A percentile compares a stretch with the other conserved stretches of the same genome.
Evolutionary conservation across 2,113 vertebrate species (phyloP).

Genomic region (Onychorhynchus coronatus): DNA sequence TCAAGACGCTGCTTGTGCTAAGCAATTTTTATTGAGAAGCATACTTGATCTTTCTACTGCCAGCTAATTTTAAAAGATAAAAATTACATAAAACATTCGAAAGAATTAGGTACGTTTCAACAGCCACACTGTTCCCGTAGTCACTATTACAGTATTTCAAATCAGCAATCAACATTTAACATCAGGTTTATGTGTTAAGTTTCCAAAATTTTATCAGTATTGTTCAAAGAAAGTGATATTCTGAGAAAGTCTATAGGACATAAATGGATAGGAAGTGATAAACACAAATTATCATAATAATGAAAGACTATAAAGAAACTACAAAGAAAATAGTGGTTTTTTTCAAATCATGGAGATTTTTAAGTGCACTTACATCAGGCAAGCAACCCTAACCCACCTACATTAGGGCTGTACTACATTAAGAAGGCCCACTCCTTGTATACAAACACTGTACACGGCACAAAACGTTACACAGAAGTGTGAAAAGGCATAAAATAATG

Average conservation of each 20-base stretch:
- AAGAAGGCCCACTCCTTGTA: background rate
- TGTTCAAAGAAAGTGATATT: background rate
- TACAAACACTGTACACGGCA: background rate
- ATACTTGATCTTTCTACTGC: background rate
- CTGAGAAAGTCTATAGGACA: background rate
- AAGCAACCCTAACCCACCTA: background rate
- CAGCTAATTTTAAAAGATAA: background rate
- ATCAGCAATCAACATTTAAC: background rate
- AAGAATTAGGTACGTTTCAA: background rate
- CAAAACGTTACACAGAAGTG: background rate
- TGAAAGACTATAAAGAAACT: background rate
- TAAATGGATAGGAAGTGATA: background rate
- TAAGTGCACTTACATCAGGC: background rate
- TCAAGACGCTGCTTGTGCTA: background rate
- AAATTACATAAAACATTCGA: background rate
- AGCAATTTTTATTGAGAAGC: background rate
- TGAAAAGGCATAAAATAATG: background rate
- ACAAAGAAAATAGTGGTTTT: background rate
- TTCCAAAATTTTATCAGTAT: background rate
- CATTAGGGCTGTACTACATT: background rate
- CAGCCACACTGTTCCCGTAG: background rate
- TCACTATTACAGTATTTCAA: background rate
- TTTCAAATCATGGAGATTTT: background rate
- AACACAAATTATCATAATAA: background rate
- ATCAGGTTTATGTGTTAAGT: background rate